Percentiles rank a stretch among this genome's conserved stretches.
Evolutionary conservation across 64 coral and sea anemone species (phyloP).

Genomic region (Hydrozoanthus tunicans): DNA sequence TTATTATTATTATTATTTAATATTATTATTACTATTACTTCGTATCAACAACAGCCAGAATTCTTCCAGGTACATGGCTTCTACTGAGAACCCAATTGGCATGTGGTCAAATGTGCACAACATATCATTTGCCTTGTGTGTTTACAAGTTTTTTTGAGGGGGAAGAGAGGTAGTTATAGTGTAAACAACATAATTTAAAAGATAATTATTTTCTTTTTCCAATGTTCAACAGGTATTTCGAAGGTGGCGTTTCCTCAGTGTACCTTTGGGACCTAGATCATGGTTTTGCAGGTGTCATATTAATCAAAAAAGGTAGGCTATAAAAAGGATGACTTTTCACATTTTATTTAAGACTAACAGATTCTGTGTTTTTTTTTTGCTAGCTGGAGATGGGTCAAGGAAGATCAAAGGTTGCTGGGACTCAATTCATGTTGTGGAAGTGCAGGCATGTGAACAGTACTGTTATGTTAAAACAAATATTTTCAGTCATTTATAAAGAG

Average conservation of each 20-base stretch:
- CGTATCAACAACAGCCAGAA: too few relatives aligned
- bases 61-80: too few relatives aligned
- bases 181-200: too few relatives aligned
- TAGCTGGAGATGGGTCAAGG: slow-evolving; percentile 97
- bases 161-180: too few relatives aligned
- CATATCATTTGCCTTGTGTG: too few relatives aligned
- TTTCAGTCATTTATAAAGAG: background rate
- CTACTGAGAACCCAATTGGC: too few relatives aligned
- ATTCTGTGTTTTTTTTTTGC: slow-evolving; percentile 4
- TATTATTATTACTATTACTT: too few relatives aligned
- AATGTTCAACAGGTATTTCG: slow-evolving; percentile 79
- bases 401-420: slow-evolving; percentile 99
- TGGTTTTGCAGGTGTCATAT: slow-evolving; percentile 99
- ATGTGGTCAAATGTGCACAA: too few relatives aligned
- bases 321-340: background rate
- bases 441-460: slow-evolving; percentile 63
- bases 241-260: slow-evolving; percentile 97
- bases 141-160: too few relatives aligned
- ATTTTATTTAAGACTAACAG: background rate
- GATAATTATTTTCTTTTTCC: too few relatives aligned
- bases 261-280: slow-evolving; percentile 99
- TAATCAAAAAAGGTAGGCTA: slow-evolving; percentile 94
- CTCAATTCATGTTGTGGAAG: slow-evolving; percentile 99
- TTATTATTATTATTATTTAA: too few relatives aligned
- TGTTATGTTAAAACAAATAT: background rate